Percentiles rank a stretch among this genome's conserved stretches.
phyloP scores from a whole-genome alignment of 2,113 vertebrate species.

The Anser cygnoides region DNA sequence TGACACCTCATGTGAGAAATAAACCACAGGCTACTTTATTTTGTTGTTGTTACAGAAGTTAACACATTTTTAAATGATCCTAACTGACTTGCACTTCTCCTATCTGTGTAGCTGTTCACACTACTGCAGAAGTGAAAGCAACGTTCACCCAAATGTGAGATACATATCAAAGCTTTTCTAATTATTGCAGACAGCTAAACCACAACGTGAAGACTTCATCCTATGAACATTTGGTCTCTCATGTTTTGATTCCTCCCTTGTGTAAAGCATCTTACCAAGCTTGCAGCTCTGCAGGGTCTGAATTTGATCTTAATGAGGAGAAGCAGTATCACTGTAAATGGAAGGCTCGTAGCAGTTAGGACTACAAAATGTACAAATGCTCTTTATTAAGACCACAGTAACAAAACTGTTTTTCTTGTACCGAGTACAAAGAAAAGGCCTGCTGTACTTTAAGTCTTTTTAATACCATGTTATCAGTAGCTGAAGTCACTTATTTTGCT shows the following conservation, averaged over 20 bases:
- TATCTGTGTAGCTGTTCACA: not conserved
- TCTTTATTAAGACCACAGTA: constrained; percentile 17
- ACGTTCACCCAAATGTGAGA: not conserved
- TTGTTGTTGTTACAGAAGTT: not conserved
- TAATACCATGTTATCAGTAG: not conserved
- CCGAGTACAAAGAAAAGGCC: not conserved
- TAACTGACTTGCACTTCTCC: constrained; percentile 22
- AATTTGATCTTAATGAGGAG: constrained; percentile 54
- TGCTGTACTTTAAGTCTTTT: not conserved
- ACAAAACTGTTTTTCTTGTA: constrained; percentile 3
- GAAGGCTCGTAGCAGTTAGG: not conserved
- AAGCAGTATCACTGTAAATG: not conserved
- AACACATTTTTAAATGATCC: not conserved
- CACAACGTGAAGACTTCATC: not conserved
- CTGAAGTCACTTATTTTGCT: constrained; percentile 1
- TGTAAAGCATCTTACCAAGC: not conserved
- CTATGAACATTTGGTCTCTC: constrained; percentile 29
- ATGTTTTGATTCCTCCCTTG: constrained; percentile 14
- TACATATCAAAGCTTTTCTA: not conserved
- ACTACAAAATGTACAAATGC: constrained; percentile 33
- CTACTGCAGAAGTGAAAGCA: not conserved
- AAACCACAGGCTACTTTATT: not conserved
- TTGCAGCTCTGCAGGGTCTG: constrained; percentile 14
- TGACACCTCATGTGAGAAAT: not conserved
- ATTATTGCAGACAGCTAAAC: constrained; percentile 15